Conservation (phyloP, 1,140 invertebrate genomes). For the Drosophila kikkawai region DNA sequence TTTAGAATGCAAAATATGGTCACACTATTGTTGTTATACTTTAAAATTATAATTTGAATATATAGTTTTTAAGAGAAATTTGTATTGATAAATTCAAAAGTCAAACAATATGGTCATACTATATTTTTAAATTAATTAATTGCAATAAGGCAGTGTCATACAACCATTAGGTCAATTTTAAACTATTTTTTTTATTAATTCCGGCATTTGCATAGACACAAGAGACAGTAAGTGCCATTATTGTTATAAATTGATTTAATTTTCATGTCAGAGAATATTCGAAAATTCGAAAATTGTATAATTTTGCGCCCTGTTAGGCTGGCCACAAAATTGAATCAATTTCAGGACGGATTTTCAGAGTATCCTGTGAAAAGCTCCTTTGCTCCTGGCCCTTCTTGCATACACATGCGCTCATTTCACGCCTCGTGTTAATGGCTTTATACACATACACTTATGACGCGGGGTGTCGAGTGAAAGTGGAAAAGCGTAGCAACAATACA, state of each 20-base stretch:
- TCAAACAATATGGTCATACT: too few species aligned
- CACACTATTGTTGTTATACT: background rate
- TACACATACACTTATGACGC: constrained; percentile 37
- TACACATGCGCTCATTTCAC: constrained; percentile 41
- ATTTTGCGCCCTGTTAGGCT: constrained; percentile 13
- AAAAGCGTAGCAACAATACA: constrained; percentile 19
- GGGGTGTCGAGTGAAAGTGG: constrained; percentile 21
- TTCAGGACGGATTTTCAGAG: background rate
- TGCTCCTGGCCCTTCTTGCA: constrained; percentile 15
- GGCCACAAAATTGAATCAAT: constrained; percentile 14
- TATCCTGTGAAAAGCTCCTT: constrained; percentile 2
- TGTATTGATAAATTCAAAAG: too few species aligned
- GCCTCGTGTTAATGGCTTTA: constrained; percentile 64
- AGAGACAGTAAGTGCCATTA: background rate
- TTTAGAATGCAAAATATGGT: too few species aligned
- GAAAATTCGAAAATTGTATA: background rate
- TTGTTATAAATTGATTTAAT: constrained; percentile 6
- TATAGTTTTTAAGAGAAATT: too few species aligned
- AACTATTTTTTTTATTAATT: background rate
- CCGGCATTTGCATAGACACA: too few species aligned
- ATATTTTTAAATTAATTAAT: too few species aligned
- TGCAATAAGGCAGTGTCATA: background rate
- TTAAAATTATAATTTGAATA: too few species aligned
- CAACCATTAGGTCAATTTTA: background rate
- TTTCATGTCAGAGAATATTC: background rate